Percentiles rank a stretch among this genome's conserved stretches.
These are phyloP conservation scores for Stenchaetothrips biformis DNA, from an alignment of 2,888 invertebrate genomes.

Conservation along the genomic window DNA sequence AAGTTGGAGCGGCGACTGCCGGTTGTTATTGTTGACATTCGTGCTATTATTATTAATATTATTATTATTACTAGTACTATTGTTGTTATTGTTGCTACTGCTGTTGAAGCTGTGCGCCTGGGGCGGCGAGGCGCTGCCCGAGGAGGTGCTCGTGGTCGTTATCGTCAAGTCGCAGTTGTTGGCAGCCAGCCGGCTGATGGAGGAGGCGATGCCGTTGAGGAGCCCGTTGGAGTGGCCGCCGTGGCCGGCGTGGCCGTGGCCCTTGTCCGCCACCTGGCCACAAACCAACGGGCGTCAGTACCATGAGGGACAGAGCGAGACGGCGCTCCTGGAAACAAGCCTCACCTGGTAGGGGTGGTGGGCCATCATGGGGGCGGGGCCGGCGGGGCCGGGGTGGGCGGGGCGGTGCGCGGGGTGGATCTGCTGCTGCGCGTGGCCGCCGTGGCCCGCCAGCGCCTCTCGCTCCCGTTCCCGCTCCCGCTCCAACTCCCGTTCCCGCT, in stretches of 20 bases:
- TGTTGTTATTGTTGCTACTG: conserved; percentile 33
- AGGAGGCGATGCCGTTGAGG: conserved; percentile 34
- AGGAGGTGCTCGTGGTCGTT: conserved; percentile 58
- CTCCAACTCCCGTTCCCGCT: conserved; percentile 44
- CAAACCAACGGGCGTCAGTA: no score
- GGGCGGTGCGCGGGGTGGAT: conserved; percentile 3
- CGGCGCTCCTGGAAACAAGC: no score
- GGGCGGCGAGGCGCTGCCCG: conserved; percentile 33
- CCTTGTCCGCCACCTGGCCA: no score
- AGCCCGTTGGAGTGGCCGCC: conserved; percentile 30
- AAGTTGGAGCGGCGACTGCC: conserved; percentile 40
- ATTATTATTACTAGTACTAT: conserved; percentile 34
- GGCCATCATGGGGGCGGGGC: neutral
- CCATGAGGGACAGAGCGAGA: no score
- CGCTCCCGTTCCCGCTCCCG: conserved; percentile 51
- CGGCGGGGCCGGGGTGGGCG: neutral
- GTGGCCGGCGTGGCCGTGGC: no score
- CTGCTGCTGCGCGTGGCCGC: neutral
- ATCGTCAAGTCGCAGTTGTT: conserved; percentile 79
- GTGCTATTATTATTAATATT: conserved; percentile 33
- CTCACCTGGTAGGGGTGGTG: conserved; percentile 16
- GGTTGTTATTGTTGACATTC: conserved; percentile 42
- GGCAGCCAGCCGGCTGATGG: conserved; percentile 58
- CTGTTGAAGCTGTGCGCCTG: conserved; percentile 28
- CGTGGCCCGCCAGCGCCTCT: conserved; percentile 29